Percentiles rank a stretch among this genome's conserved stretches.
Conservation (phyloP, 2,888 invertebrate species). For the Nineta flava region DNA sequence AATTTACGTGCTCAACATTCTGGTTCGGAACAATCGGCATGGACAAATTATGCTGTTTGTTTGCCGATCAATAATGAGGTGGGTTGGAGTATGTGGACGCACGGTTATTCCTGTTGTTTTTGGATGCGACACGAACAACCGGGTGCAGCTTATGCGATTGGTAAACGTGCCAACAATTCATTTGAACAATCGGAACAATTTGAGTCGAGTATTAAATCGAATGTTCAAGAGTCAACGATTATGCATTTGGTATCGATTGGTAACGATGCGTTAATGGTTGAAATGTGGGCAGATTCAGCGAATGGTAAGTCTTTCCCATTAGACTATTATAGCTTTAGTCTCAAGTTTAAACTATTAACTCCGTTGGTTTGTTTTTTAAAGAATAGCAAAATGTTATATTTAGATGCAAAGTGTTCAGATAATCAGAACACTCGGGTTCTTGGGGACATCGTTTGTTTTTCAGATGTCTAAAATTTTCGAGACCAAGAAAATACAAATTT, state of each 20-base stretch:
- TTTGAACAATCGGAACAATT: neutral
- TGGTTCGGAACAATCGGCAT: slow-evolving; percentile 12
- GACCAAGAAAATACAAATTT: neutral
- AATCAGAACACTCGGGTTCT: too few relatives aligned
- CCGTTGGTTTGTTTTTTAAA: too few relatives aligned
- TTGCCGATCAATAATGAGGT: slow-evolving; percentile 20
- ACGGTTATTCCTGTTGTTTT: slow-evolving; percentile 39
- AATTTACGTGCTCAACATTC: slow-evolving; percentile 7
- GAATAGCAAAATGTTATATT: too few relatives aligned
- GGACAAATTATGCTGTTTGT: slow-evolving; percentile 14
- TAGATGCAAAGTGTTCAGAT: too few relatives aligned
- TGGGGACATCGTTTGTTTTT: too few relatives aligned
- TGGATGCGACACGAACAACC: slow-evolving; percentile 33
- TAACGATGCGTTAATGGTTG: slow-evolving; percentile 42
- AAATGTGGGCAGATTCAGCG: slow-evolving; percentile 38
- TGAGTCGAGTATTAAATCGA: neutral
- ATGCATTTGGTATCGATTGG: slow-evolving; percentile 45
- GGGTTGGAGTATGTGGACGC: slow-evolving; percentile 45
- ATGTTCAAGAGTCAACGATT: neutral
- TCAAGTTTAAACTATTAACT: too few relatives aligned
- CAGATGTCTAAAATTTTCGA: too few relatives aligned
- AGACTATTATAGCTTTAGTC: too few relatives aligned
- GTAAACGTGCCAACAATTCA: neutral
- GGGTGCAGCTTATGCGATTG: neutral
- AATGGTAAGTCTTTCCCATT: slow-evolving; percentile 21